Conservation (phyloP, 2,888 invertebrate genomes). For the Odontomyia ornata region DNA sequence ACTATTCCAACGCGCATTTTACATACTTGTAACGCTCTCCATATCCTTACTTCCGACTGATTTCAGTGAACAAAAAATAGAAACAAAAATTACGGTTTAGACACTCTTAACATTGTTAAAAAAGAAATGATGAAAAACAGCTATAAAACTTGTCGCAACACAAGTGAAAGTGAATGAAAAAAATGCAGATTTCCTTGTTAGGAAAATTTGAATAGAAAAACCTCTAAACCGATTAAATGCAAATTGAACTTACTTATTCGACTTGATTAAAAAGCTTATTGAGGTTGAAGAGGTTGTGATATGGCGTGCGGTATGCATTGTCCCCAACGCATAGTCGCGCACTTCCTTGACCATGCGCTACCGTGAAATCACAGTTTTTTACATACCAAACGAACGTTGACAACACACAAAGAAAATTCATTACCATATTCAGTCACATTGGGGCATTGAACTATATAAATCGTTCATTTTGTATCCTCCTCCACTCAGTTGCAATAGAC, state of each 20-base stretch:
- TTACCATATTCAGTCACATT: conserved; percentile 16
- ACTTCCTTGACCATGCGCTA: conserved; percentile 2
- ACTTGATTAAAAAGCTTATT: not conserved
- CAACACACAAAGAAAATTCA: not conserved
- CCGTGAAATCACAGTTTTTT: not conserved
- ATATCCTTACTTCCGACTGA: conserved; percentile 78
- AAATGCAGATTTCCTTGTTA: not conserved
- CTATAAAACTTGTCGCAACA: no score
- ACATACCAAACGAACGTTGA: not conserved
- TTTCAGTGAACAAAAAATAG: conserved; percentile 50
- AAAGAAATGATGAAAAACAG: no score
- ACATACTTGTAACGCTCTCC: conserved; percentile 83
- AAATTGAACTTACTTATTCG: not conserved
- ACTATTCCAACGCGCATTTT: conserved; percentile 49
- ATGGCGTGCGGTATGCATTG: not conserved
- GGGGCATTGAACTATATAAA: conserved; percentile 20
- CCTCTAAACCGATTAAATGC: not conserved
- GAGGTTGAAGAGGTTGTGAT: not conserved
- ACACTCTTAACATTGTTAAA: no score
- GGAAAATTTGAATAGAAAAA: not conserved
- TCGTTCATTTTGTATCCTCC: not conserved
- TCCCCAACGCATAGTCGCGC: not conserved
- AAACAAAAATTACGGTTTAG: not conserved
- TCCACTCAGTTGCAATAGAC: not conserved
- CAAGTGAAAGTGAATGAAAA: not conserved